Evolutionary conservation across 2,888 invertebrate species (phyloP).

Genomic region (Clepsis dumicolana): DNA sequence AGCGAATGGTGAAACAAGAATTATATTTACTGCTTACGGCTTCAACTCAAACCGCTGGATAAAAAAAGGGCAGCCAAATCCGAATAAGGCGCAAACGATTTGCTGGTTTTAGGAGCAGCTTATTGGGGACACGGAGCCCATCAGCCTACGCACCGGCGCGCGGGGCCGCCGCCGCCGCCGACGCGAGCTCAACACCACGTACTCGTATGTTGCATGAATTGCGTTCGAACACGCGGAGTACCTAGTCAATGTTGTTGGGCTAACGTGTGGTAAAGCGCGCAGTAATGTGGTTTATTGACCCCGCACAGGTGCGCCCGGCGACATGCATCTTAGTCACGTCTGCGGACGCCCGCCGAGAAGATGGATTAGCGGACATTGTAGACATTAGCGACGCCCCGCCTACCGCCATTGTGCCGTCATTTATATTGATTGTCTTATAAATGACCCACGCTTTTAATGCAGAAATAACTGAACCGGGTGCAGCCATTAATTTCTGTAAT

Average conservation of each 20-base stretch:
- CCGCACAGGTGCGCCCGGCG: slow-evolving; percentile 58
- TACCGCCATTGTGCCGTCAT: slow-evolving; percentile 24
- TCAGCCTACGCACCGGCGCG: slow-evolving; percentile 1
- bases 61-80: slow-evolving; percentile 25
- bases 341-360: slow-evolving; percentile 53
- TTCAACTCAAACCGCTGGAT: slow-evolving; percentile 18
- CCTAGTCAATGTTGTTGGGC: slow-evolving; percentile 9
- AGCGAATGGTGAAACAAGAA: background rate
- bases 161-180: too few species aligned
- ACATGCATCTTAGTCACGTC: slow-evolving; percentile 69
- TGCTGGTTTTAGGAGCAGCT: slow-evolving; percentile 31
- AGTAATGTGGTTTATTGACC: slow-evolving; percentile 56
- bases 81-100: slow-evolving; percentile 28
- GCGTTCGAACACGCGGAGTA: slow-evolving; percentile 8
- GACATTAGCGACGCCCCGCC: slow-evolving; percentile 53
- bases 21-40: background rate
- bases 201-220: slow-evolving; percentile 22
- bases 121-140: slow-evolving; percentile 31
- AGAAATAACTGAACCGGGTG: background rate
- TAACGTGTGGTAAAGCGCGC: slow-evolving; percentile 11
- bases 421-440: slow-evolving; percentile 34
- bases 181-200: too few species aligned
- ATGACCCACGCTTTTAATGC: slow-evolving; percentile 19
- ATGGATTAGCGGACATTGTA: slow-evolving; percentile 63
- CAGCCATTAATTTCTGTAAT: background rate